Base-by-base conservation (phyloP, 2,888 invertebrate species). In the Venusia cambrica region DNA sequence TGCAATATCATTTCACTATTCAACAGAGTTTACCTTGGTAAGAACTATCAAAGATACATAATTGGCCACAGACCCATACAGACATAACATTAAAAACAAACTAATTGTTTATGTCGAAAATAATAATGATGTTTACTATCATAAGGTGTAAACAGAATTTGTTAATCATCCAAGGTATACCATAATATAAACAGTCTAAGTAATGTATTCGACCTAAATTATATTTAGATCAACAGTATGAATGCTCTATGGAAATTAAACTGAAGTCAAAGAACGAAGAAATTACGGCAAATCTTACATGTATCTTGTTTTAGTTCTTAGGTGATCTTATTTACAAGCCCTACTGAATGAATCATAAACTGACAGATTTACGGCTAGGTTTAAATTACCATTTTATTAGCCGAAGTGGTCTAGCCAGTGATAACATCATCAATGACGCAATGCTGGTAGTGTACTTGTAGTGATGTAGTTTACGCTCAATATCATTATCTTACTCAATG, bases 361-460 rank as follows among this genome's bases (percentile, higher is more conserved):
- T 31, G 35, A 32, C 18, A 40, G 42, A 45, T 42, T 36, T 49
- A 38, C 31, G 24, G 28, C 38, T 17, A 9, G 38, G 31, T 34
- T 38, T 41, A 28, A 40, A 48, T 45, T 41, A 43, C 18, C 18
- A 26, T 39, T 39, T n/a, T 40, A 49, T 35, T 46, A 43, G 16
- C 5, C 9, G 16, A 28, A 33, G 37, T 33, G 25, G 40, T 31
- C 38, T 42, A 38, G 44, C 30, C 42, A 34, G n/a, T 25, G 45
- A 47, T 51, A 47, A 44, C 44, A 48, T 53, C 53, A 53, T 49
- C 50, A 54, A 42, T 68, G 64, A 66, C 56, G 63, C 36, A 58
- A 60, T 48, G 20, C 24, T 29, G 13, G 38, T 40, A 45, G 38
- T 48, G 32, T 18, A 14, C 15, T 38, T 24, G 10, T 31, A 17